Evolutionary conservation across 2,797 vertebrate genomes (phyloP).

Genomic region (Urosaurus nigricauda): DNA sequence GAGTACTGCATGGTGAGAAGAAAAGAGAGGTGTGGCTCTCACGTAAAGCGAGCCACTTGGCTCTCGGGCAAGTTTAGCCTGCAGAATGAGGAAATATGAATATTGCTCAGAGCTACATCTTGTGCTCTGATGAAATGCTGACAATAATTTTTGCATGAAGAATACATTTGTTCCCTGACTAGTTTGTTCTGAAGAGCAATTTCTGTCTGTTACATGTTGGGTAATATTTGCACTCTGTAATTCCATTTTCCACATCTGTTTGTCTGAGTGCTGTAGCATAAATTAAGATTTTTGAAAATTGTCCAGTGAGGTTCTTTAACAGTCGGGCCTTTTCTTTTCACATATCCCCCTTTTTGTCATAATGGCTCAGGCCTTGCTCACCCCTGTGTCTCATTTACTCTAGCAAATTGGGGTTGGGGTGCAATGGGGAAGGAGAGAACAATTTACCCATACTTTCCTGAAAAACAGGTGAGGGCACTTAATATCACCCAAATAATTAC

Average conservation of each 20-base stretch:
- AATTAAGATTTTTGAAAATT: neutral
- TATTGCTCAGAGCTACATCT: conserved; percentile 81
- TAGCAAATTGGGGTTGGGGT: neutral
- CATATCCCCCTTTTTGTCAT: neutral
- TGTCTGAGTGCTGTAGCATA: conserved; percentile 21
- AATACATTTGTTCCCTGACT: conserved; percentile 40
- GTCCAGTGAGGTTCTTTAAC: neutral
- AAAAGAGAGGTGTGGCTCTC: conserved; percentile 64
- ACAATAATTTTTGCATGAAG: conserved; percentile 52
- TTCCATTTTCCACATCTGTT: conserved; percentile 3
- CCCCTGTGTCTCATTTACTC: neutral
- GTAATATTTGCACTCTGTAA: conserved; percentile 17
- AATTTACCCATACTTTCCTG: neutral
- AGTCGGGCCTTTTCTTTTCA: neutral
- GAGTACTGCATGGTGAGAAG: conserved; percentile 54
- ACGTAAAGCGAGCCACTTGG: conserved; percentile 72
- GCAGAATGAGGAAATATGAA: conserved; percentile 75
- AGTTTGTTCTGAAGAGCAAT: conserved; percentile 47
- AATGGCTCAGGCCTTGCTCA: neutral
- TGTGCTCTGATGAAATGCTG: conserved; percentile 66
- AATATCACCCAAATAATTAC: neutral
- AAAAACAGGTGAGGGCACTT: neutral
- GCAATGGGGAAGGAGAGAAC: neutral
- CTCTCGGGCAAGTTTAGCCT: conserved; percentile 79
- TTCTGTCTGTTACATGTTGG: conserved; percentile 30